Conservation (phyloP, 2,888 invertebrate species). For the Drosophila atripex region DNA sequence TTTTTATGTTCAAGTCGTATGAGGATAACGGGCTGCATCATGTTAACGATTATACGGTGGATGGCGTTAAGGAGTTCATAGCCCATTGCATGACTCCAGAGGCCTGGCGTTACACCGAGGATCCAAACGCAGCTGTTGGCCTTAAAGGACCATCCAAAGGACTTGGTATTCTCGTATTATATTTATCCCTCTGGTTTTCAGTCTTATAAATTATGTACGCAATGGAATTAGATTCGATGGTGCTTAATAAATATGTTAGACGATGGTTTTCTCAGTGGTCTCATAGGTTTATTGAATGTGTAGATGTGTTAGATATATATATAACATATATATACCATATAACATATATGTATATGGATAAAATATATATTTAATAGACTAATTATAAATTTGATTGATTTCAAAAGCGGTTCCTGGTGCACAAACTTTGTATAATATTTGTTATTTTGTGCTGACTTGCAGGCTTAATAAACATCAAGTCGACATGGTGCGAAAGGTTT, state of each 20-base stretch:
- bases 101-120: neutral
- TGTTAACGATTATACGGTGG: neutral
- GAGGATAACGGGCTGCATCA: neutral
- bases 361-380: neutral
- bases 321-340: no score
- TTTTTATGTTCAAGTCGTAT: conserved; percentile 1
- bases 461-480: no score
- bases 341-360: no score
- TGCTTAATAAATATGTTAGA: neutral
- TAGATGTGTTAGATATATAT: no score
- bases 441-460: neutral
- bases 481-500: conserved; percentile 47
- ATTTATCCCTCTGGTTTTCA: neutral
- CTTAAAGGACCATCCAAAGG: neutral
- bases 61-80: neutral
- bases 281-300: no score
- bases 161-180: neutral
- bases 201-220: neutral
- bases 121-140: neutral
- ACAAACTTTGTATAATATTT: neutral
- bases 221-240: conserved; percentile 2
- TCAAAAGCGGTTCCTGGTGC: neutral
- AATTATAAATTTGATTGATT: no score
- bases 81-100: neutral
- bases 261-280: no score